phyloP scores from a whole-genome alignment of 2,888 invertebrate species.

The Limnephilus auricula region DNA sequence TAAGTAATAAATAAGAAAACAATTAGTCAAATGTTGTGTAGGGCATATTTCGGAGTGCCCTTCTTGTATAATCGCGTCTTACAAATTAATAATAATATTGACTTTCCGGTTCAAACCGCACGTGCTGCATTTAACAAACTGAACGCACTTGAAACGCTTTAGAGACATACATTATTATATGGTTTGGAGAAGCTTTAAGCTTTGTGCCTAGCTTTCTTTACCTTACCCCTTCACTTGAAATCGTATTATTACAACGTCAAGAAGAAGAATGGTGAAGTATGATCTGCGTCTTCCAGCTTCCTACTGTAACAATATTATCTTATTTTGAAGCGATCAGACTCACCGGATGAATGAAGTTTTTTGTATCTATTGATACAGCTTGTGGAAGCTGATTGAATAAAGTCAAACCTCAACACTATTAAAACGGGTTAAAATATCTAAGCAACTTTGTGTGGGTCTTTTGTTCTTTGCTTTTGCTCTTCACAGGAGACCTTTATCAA shows the following conservation, averaged over 20 bases:
- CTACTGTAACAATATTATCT: background rate
- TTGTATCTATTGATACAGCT: background rate
- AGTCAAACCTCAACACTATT: background rate
- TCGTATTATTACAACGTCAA: slow-evolving; percentile 4
- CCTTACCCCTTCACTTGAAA: background rate
- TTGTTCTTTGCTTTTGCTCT: too few relatives aligned
- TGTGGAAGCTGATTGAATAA: background rate
- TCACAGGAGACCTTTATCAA: too few relatives aligned
- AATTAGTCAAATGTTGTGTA: background rate
- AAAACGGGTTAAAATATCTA: background rate
- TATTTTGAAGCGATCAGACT: background rate
- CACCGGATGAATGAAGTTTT: background rate
- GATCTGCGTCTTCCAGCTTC: background rate
- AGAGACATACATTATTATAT: background rate
- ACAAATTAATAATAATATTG: background rate
- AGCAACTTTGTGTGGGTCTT: background rate
- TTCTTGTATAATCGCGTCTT: background rate
- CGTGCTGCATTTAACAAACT: background rate
- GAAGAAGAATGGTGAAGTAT: slow-evolving; percentile 2
- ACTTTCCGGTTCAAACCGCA: background rate
- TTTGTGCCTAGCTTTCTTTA: background rate
- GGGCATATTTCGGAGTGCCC: background rate
- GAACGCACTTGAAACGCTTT: slow-evolving; percentile 12
- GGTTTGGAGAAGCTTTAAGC: background rate
- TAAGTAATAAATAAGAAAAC: background rate